These are phyloP conservation scores for Dugesia japonica DNA, from an alignment of 2,888 invertebrate species.

Conservation along the genomic window DNA sequence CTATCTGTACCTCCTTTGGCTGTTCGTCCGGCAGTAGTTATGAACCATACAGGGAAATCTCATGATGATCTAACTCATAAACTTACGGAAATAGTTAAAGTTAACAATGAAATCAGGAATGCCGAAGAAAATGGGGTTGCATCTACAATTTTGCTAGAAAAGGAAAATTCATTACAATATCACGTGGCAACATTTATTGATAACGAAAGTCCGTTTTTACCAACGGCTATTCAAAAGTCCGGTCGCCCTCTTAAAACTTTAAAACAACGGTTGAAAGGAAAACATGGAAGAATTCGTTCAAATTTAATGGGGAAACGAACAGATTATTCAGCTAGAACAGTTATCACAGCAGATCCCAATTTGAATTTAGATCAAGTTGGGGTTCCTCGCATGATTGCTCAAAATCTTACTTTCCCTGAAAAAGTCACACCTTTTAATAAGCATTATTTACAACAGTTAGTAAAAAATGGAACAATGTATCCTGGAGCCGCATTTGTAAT, in stretches of 20 bases:
- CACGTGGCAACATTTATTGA: conserved; percentile 94
- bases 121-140: conserved; percentile 93
- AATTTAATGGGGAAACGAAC: conserved; percentile 99
- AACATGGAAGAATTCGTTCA: conserved; percentile 93
- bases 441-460: conserved; percentile 80
- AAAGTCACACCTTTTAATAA: conserved; percentile 97
- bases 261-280: conserved; percentile 81
- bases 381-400: conserved; percentile 88
- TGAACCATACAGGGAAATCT: conserved; percentile 96
- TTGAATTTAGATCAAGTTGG: conserved; percentile 85
- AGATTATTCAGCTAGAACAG: conserved; percentile 95
- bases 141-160: conserved; percentile 85
- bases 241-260: conserved; percentile 93
- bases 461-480: conserved; percentile 87
- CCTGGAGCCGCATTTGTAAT: conserved; percentile 98
- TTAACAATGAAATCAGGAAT: conserved; percentile 79
- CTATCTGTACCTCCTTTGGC: conserved; percentile 86
- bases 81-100: conserved; percentile 87
- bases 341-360: conserved; percentile 54
- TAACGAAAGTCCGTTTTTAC: conserved; percentile 95
- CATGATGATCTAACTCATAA: conserved; percentile 96
- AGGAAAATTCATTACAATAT: conserved; percentile 89
- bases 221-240: conserved; percentile 88
- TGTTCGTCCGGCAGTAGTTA: conserved; percentile 84
- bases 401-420: conserved; percentile 96